Base-by-base conservation (phyloP, 2,888 invertebrate genomes). In the Drosophila monieri region DNA sequence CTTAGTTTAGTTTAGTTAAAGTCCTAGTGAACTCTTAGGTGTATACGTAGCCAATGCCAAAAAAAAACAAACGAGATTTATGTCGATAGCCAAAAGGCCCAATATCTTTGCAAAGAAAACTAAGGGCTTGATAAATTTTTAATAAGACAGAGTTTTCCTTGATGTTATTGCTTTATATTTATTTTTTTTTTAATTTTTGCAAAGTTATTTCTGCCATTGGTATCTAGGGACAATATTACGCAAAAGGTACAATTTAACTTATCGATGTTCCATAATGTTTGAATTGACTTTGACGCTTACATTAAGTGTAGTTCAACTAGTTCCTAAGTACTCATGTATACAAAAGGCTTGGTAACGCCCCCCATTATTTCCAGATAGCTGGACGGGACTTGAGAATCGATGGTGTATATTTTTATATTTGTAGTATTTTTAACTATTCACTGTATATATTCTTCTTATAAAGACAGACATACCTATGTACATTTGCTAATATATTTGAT, bases 291-390 rank as follows among this genome's bases (percentile, higher is more conserved):
- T 43, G 39, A 67, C 23, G 65, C 67, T 46, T 51, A 65, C 48
- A 27, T 55, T 58, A 59, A 70, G 76, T 58, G 49, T 78, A 87
- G 85, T 71, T 66, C 65, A 79, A 74, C 60, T 80, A 76, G 61
- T 52, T 71, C 44, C 15, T 80, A 84, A 77, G 77, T 73, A 77
- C 55, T 57, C 57, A 47, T 48, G 21, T 43, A 21, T 43, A 21
- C 23, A 21, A 58, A 55, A 37, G 37, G 14, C 47, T 27, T 14
- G 23, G 47, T 35, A 8, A 55, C n/a, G 25, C 18, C 56, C 35
- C 18, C 37, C 30, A 30, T 10, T 39, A 15, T 9, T 14, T 15
- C 35, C 35, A 41, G 44, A 27, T 61, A 56, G 30, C 12, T 41
- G 39, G n/a, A 52, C 14, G 12, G 23, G 4, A 23, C 23, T 46